Evolutionary conservation across 2,797 vertebrate genomes (phyloP), one percentile per base, ranked within the genome.

Genomic region (Phrynocephalus forsythii): DNA sequence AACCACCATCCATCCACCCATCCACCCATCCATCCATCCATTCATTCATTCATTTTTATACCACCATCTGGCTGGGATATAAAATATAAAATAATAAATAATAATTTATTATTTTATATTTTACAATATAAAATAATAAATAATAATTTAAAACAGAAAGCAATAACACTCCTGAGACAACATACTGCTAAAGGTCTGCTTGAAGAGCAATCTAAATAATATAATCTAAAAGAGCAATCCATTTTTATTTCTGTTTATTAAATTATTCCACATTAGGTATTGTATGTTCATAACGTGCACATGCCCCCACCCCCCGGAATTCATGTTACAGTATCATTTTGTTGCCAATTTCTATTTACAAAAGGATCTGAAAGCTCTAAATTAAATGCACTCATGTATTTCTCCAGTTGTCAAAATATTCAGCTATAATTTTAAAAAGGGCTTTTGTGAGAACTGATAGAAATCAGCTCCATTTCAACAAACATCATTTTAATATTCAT

Each of bases 371-470:
- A 85, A 76, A 48, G 75, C n/a, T 71, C 38, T 73, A 72, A 50
- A 84, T 88, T 44, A 44, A 44, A 44, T 44, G 71, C 16, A 88
- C 69, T 84, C 16, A 18, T 68, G 22, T 82, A 20, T 38, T 81
- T 69, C 33, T 30, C 77, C 87, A 82, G 26, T 20, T 88, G 78
- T 85, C 83, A 88, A 77, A 88, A 88, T 82, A 85, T 85, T 82
- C 83, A 88, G 28, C 68, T 88, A 88, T 85, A 85, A 88, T 76
- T 88, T 85, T 88, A 78, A 88, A 85, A 85, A 33, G 33, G 48
- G 20, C 82, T 69, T 8, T 82, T 85, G 50, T 8, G 67, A 82
- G 66, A 82, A 24, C 75, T 26, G 52, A 77, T 69, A 82, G 71
- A 82, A 88, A 85, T 82, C 79, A 82, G 33, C 66, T 85, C 63